Evolutionary conservation across 2,888 invertebrate genomes (phyloP).

Genomic region (Physocephala rufipes): DNA sequence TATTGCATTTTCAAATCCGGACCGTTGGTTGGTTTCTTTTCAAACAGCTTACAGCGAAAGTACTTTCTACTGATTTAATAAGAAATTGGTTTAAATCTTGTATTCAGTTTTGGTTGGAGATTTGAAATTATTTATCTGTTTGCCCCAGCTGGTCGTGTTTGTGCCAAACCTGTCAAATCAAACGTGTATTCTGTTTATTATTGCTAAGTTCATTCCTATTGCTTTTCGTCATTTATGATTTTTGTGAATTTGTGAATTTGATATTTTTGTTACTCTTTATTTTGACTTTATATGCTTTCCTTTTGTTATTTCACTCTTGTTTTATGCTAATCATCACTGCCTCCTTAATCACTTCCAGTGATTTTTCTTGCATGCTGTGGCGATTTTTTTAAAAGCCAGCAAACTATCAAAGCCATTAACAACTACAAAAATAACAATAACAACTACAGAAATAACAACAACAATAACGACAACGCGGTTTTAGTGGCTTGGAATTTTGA

Average conservation of each 20-base stretch:
- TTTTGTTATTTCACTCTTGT: not conserved
- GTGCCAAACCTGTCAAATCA: no score
- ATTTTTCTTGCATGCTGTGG: conserved; percentile 1
- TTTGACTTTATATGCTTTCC: conserved; percentile 6
- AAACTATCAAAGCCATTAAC: not conserved
- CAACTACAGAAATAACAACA: not conserved
- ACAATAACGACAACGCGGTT: not conserved
- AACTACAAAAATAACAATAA: not conserved
- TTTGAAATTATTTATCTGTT: no score
- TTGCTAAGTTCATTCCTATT: no score
- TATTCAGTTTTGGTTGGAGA: no score
- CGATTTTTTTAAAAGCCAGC: conserved; percentile 12
- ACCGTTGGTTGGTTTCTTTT: no score
- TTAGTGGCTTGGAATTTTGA: not conserved
- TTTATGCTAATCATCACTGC: not conserved
- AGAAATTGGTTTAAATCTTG: no score
- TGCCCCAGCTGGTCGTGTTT: no score
- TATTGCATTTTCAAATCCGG: no score
- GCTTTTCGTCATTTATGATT: not conserved
- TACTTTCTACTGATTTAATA: no score
- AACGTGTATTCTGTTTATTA: no score
- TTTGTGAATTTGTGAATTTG: not conserved
- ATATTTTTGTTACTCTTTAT: not conserved
- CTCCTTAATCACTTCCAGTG: not conserved
- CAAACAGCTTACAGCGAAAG: no score